Base-by-base conservation (phyloP, 2,888 invertebrate genomes). In the Lepidonotus clava region DNA sequence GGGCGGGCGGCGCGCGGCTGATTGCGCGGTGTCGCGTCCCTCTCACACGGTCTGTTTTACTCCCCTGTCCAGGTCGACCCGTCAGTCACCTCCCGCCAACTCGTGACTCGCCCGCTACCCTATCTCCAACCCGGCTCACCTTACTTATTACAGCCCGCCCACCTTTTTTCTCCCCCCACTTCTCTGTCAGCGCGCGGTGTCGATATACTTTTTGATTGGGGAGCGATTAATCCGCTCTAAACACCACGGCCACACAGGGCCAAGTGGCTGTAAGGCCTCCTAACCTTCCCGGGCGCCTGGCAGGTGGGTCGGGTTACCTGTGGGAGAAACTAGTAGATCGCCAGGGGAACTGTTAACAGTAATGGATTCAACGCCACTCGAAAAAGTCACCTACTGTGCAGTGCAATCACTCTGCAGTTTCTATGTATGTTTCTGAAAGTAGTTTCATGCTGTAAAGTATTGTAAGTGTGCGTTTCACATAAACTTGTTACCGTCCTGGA, bases 201-300 rank as follows among this genome's bases (percentile, higher is more conserved):
- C 61, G 61, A n/a, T 61, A 61, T 61, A 32, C 61, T 61, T 24
- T n/a, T 61, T 61, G 61, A 61, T 61, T 61, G 61, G 14, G 28
- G 61, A 61, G 61, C 61, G 28, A 61, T 61, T 61, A 61, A 61
- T 61, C 61, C 61, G 28, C 28, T 61, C 28, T 61, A 61, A 61
- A 61, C 61, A 61, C 61, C 28, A 61, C 28, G 2, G 61, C 21
- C 61, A 24, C 61, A 5, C 61, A 28, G 61, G 61, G 61, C 24
- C 28, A 61, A 61, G 24, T 24, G 61, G 28, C 61, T 32, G n/a
- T n/a, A 28, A 61, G 61, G 11, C 61, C 61, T 28, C 61, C 61
- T 61, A 61, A 61, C 61, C 61, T 61, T 61, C 28, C 61, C 28
- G 1, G 28, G 61, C 61, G 24, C 4, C 28, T 61, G 61, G 2